These are phyloP conservation scores for Platerodrilus igneus DNA, from an alignment of 2,888 invertebrate species.

Conservation along the genomic window DNA sequence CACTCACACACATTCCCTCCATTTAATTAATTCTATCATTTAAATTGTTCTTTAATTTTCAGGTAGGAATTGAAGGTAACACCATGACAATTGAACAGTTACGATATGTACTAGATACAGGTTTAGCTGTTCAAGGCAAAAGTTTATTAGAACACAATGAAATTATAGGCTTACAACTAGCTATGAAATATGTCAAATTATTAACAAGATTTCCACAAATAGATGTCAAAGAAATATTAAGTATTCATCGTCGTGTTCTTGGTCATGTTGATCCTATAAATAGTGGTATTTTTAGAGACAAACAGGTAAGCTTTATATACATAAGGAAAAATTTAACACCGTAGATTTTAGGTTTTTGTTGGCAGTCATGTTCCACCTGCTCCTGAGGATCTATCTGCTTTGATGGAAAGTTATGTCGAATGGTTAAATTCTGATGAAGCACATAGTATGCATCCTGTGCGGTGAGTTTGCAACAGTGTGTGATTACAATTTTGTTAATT, in stretches of 20 bases:
- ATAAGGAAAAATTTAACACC: too few relatives aligned
- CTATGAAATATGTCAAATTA: conserved; percentile 86
- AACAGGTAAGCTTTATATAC: too few relatives aligned
- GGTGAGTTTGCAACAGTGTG: too few relatives aligned
- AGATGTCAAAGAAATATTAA: conserved; percentile 79
- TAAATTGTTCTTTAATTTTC: too few relatives aligned
- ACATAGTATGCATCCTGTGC: conserved; percentile 80
- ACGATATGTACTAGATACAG: conserved; percentile 85
- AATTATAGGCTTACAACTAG: conserved; percentile 88
- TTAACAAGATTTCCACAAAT: conserved; percentile 74
- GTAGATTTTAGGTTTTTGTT: too few relatives aligned
- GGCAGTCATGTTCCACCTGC: conserved; percentile 92
- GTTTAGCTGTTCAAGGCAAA: conserved; percentile 81
- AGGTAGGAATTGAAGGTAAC: conserved; percentile 93
- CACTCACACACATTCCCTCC: too few relatives aligned
- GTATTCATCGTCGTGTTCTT: conserved; percentile 87
- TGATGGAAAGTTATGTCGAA: conserved; percentile 85
- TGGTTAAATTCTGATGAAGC: conserved; percentile 92
- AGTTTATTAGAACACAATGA: conserved; percentile 97
- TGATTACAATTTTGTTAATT: too few relatives aligned
- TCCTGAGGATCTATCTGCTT: conserved; percentile 70
- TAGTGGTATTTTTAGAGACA: conserved; percentile 81
- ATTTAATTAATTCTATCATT: too few relatives aligned
- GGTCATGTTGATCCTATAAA: conserved; percentile 93
- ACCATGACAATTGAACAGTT: conserved; percentile 93